Conservation (phyloP, 2,113 vertebrate species). For the Corvus cornix region DNA sequence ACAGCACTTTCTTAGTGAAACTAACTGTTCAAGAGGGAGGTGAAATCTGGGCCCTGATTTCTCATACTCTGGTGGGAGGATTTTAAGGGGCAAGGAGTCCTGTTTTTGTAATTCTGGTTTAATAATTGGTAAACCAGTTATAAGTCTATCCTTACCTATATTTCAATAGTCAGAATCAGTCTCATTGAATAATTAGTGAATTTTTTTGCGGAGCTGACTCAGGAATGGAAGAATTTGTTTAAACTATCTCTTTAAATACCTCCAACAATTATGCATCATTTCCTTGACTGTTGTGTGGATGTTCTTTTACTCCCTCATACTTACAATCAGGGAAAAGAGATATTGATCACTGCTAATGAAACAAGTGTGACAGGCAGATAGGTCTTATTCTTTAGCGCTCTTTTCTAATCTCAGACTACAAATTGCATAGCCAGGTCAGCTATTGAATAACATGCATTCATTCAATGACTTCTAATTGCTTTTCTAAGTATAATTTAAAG, state of each 20-base stretch:
- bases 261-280: not conserved
- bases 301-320: not conserved
- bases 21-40: not conserved
- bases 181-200: not conserved
- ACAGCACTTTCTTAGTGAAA: not conserved
- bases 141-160: not conserved
- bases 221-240: not conserved
- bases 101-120: not conserved
- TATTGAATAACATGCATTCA: not conserved
- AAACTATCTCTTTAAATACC: not conserved
- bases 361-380: not conserved
- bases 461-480: constrained; percentile 10
- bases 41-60: not conserved
- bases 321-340: not conserved
- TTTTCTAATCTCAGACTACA: not conserved
- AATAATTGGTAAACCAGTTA: not conserved
- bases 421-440: not conserved
- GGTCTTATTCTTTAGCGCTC: not conserved
- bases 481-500: not conserved
- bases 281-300: not conserved
- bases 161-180: not conserved
- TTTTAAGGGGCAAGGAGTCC: not conserved
- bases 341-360: not conserved
- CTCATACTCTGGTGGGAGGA: not conserved
- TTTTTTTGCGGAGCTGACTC: not conserved